Conservation (phyloP, 1,140 invertebrate species). For the Lepidurus arcticus region DNA sequence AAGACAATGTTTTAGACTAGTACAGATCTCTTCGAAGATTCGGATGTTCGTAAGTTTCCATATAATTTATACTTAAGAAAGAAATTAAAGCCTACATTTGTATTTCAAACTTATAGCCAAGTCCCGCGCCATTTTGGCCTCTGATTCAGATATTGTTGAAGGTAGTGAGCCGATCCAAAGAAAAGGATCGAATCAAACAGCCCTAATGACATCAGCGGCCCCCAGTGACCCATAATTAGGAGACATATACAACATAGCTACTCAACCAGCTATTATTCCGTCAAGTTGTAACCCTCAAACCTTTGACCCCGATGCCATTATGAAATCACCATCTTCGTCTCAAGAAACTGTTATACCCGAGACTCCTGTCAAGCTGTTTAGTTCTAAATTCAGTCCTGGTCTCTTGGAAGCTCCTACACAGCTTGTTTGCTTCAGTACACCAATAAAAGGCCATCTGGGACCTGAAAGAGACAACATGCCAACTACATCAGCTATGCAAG, state of each 20-base stretch:
- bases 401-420: neutral
- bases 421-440: neutral
- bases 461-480: neutral
- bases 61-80: no score
- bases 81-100: no score
- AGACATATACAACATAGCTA: neutral
- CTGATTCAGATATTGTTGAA: no score
- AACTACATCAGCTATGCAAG: neutral
- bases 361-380: neutral
- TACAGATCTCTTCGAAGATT: neutral
- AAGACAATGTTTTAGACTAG: neutral
- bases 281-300: neutral
- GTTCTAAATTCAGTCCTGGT: neutral
- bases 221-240: neutral
- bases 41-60: neutral
- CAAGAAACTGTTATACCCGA: constrained; percentile 2
- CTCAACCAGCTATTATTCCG: neutral
- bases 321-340: neutral
- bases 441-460: neutral
- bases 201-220: neutral
- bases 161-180: neutral
- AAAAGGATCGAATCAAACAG: neutral
- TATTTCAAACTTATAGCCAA: no score
- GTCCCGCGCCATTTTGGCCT: no score
- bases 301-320: neutral